phyloP scores from a whole-genome alignment of 2,888 invertebrate genomes.

The Nomada fabriciana region DNA sequence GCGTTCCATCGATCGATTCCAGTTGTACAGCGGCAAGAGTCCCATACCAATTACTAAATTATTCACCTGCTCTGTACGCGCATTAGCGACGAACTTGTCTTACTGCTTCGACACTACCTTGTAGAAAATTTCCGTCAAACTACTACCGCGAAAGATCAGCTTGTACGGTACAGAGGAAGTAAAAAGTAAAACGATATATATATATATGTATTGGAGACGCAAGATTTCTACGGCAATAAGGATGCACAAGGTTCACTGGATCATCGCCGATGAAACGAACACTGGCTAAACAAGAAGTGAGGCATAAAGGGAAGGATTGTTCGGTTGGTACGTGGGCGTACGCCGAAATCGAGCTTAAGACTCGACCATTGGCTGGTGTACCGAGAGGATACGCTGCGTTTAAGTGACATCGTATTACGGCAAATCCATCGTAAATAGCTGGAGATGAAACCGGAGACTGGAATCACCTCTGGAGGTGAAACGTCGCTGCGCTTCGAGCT shows the following conservation, averaged over 20 bases:
- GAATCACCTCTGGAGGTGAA: constrained; percentile 26
- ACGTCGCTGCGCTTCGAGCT: constrained; percentile 18
- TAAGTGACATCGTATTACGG: constrained; percentile 62
- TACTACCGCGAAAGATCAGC: no score
- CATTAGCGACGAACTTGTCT: not conserved
- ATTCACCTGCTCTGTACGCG: constrained; percentile 35
- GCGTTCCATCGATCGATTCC: constrained; percentile 8
- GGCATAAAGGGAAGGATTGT: constrained; percentile 33
- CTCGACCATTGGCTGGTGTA: constrained; percentile 33
- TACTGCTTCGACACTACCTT: not conserved
- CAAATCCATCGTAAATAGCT: constrained; percentile 71
- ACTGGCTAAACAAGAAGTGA: constrained; percentile 33
- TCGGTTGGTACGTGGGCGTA: constrained; percentile 31
- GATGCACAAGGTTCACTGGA: not conserved
- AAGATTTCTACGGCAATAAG: not conserved
- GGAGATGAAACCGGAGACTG: constrained; percentile 49
- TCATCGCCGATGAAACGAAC: constrained; percentile 4
- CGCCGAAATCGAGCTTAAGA: constrained; percentile 43
- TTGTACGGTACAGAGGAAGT: no score
- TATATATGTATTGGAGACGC: not conserved
- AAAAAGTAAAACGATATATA: no score
- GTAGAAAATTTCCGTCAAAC: not conserved
- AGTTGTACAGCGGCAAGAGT: constrained; percentile 17
- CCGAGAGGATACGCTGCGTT: constrained; percentile 28
- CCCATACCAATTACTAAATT: constrained; percentile 48